These are phyloP conservation scores for Pterocles gutturalis DNA, from an alignment of 2,113 vertebrate species.

Conservation along the genomic window DNA sequence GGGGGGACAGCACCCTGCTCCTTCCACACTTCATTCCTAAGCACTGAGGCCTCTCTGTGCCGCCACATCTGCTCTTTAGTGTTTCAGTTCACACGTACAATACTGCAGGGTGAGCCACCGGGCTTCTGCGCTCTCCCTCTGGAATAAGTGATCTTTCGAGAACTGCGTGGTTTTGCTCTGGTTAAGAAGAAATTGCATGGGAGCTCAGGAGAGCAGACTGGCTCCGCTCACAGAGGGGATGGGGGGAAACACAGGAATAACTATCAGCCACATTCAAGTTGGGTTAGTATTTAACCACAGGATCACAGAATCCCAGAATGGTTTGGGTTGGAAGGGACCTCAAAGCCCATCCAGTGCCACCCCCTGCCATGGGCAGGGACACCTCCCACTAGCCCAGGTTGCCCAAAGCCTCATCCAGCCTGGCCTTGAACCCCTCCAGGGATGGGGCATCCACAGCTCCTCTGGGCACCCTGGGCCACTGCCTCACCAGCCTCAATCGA, in stretches of 20 bases:
- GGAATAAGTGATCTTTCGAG: neutral
- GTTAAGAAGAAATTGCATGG: neutral
- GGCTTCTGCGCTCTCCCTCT: neutral
- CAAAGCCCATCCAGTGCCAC: too few relatives aligned
- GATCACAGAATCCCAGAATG: too few relatives aligned
- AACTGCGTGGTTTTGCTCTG: neutral
- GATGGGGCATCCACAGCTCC: too few relatives aligned
- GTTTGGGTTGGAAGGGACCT: too few relatives aligned
- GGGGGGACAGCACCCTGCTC: too few relatives aligned
- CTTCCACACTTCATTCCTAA: neutral
- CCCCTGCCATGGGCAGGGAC: too few relatives aligned
- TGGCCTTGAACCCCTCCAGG: too few relatives aligned
- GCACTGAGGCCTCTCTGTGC: neutral
- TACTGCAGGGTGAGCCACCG: too few relatives aligned
- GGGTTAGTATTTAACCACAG: neutral
- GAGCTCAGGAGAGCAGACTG: neutral
- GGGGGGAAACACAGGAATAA: neutral
- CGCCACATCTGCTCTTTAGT: neutral
- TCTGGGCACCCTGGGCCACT: too few relatives aligned
- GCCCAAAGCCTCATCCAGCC: too few relatives aligned
- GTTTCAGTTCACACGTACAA: neutral
- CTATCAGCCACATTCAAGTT: neutral
- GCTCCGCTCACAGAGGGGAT: rapidly evolving
- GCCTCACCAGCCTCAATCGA: too few relatives aligned
- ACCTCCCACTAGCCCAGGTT: too few relatives aligned